Conservation (phyloP, 2,797 vertebrate species). For the Enteromius radiatus region DNA sequence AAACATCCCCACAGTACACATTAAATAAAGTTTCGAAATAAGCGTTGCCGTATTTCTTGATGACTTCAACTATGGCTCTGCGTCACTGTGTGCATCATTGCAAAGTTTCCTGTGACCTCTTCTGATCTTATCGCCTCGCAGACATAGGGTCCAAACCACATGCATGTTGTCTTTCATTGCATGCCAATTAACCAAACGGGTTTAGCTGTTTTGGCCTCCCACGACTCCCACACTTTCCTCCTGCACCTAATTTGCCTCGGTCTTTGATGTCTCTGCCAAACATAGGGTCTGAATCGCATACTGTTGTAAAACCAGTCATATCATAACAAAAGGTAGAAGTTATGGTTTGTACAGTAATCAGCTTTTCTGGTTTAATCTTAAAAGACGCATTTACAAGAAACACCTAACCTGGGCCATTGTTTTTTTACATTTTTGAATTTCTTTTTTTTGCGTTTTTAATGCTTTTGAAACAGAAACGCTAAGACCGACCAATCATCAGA, state of each 20-base stretch:
- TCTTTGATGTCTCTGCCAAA: constrained; percentile 31
- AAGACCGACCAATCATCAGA: not conserved
- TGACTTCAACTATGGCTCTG: constrained; percentile 10
- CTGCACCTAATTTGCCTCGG: not conserved
- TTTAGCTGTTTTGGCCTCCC: constrained; percentile 10
- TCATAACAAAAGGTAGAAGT: not conserved
- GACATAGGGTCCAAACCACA: constrained; percentile 7
- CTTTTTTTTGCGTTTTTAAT: not conserved
- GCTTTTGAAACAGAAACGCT: not conserved
- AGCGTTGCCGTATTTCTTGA: not conserved
- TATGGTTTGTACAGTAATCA: not conserved
- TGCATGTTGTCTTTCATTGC: not conserved
- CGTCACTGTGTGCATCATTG: constrained; percentile 1
- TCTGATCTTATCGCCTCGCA: constrained; percentile 5
- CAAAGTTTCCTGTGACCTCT: constrained; percentile 17
- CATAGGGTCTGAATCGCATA: not conserved
- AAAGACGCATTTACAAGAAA: not conserved
- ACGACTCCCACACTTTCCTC: constrained; percentile 18
- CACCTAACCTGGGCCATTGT: not conserved
- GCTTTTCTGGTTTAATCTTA: not conserved
- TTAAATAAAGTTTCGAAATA: constrained; percentile 15
- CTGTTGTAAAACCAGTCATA: constrained; percentile 1
- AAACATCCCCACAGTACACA: not conserved
- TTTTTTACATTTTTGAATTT: not conserved
- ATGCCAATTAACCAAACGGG: not conserved